Evolutionary conservation across 2,797 vertebrate species (phyloP), one percentile per base, ranked within the genome.

Genomic region (Acanthopagrus latus): DNA sequence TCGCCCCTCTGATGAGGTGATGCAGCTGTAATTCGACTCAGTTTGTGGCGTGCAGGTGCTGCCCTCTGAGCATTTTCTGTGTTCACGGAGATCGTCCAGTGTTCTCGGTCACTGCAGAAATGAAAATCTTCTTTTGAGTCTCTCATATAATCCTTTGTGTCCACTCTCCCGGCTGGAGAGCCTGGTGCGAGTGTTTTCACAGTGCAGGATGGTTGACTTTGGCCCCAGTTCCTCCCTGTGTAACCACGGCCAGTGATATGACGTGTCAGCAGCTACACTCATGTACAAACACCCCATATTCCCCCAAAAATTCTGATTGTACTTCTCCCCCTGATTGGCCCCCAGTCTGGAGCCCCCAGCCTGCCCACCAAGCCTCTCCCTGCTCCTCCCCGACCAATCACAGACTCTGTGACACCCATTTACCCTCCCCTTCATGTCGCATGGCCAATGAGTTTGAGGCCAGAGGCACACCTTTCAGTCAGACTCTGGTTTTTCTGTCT

Each of bases 391-490:
- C 78, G 69, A 65, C 95, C 93, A 94, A 94, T 94, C 84, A 71
- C 64, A 85, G 74, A 9, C 62, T 68, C 33, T 3, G 74, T 64
- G 69, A 88, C 86, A 86, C 80, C 84, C 89, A 78, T 68, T 50
- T 33, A 8, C 83, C 90, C 81, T 48, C 89, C 94, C 90, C 86
- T 89, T 90, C 74, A 80, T 79, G 71, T 79, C 58, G 74, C 66
- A 50, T 54, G 79, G 83, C 93, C 94, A 95, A 96, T 95, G 86
- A 88, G 27, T 82, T 60, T 78, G 12, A 81, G 69, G 65, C 69
- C 69, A 79, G 77, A 82, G 92, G 90, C 93, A 93, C 95, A 95
- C 94, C 94, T 96, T 95, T 95, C 83, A 91, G 76, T 88, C 85
- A 72, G 82, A 80, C 67, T 88, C 86, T 84, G 89, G 85, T 90